A percentile compares a stretch with the other conserved stretches of the same genome.
These are phyloP conservation scores for Fragum fragum DNA, from an alignment of 2,888 invertebrate species.

Conservation along the genomic window DNA sequence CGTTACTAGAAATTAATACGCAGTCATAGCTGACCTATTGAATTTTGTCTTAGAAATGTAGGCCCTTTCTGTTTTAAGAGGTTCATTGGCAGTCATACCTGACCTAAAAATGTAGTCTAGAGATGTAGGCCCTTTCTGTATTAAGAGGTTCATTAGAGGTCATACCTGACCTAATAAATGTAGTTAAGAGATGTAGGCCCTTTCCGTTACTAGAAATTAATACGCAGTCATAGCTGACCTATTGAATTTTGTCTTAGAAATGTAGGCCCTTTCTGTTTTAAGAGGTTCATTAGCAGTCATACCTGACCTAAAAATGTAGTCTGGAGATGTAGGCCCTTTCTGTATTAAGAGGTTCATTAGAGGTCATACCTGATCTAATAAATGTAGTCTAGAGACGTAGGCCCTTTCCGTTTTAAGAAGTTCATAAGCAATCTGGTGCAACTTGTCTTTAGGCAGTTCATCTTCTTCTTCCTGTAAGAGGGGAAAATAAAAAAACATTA, in stretches of 20 bases:
- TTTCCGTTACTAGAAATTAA: constrained; percentile 89
- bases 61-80: too few species aligned
- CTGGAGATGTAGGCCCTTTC: constrained; percentile 90
- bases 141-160: constrained; percentile 89
- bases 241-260: constrained; percentile 4
- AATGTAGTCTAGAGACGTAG: constrained; percentile 89
- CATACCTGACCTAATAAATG: constrained; percentile 89
- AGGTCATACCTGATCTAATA: constrained; percentile 90
- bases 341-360: constrained; percentile 89
- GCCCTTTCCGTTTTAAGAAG: constrained; percentile 89
- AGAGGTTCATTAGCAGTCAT: constrained; percentile 88
- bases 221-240: constrained; percentile 88
- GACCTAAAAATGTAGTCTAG: constrained; percentile 89
- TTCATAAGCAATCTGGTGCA: constrained; percentile 89
- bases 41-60: too few species aligned
- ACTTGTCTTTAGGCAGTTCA: constrained; percentile 70
- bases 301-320: constrained; percentile 90
- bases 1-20: constrained; percentile 89
- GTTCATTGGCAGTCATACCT: constrained; percentile 86
- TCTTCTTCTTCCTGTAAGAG: constrained; percentile 61
- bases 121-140: constrained; percentile 90
- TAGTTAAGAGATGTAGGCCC: constrained; percentile 89
- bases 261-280: constrained; percentile 89
- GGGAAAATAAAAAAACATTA: background rate
- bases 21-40: constrained; percentile 87